A percentile compares a stretch with the other conserved stretches of the same genome.
Conservation (phyloP, 53 echinoderm and acorn worm species). For the Holothuria leucospilota region DNA sequence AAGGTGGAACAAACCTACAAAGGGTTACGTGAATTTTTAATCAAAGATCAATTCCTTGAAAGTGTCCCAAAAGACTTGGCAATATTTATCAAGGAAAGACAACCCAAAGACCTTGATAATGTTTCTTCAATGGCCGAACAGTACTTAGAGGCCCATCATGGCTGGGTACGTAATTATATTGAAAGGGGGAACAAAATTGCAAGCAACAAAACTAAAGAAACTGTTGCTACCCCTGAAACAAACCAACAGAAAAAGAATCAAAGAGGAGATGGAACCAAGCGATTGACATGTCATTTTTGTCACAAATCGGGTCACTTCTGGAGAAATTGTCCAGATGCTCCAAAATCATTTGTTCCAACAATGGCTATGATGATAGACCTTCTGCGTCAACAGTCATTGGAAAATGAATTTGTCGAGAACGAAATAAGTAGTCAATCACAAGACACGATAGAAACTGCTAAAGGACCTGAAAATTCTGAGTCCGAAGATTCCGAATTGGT, state of each 20-base stretch:
- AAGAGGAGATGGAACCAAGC: not conserved
- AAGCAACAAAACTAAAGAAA: no score
- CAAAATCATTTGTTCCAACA: not conserved
- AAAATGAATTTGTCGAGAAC: no score
- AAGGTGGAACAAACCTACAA: no score
- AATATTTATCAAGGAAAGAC: not conserved
- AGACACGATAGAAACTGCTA: no score
- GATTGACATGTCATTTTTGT: not conserved
- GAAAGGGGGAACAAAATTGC: no score
- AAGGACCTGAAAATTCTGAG: no score
- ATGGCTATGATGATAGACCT: not conserved
- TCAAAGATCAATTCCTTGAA: no score
- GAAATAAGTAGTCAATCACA: no score
- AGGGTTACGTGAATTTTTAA: no score
- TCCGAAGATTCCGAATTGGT: not conserved
- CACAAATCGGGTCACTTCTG: not conserved
- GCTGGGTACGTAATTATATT: not conserved
- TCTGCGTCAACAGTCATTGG: not conserved
- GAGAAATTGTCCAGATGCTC: not conserved
- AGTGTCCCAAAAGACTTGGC: no score
- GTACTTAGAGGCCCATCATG: conserved; percentile 44
- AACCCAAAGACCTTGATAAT: not conserved
- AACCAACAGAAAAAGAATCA: no score
- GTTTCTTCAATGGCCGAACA: conserved; percentile 17
- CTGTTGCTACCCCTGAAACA: no score